These are phyloP conservation scores for Octopus bimaculoides DNA, from an alignment of 1,140 invertebrate species.

Conservation along the genomic window DNA sequence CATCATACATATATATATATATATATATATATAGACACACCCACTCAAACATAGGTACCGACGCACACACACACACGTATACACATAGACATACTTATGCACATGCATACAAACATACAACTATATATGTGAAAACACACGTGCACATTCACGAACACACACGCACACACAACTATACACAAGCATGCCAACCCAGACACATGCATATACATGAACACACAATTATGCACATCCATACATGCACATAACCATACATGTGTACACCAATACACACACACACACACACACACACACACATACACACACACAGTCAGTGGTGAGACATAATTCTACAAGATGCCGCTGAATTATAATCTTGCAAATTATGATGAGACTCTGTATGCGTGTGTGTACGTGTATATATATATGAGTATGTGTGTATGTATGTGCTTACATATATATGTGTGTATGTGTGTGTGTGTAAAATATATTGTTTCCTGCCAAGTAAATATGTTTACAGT, in stretches of 20 bases:
- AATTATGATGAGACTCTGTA: not conserved
- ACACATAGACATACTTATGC: not conserved
- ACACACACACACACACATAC: not conserved
- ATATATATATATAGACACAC: not conserved
- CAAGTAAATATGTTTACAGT: too few species aligned
- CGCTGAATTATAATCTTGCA: too few species aligned
- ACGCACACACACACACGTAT: not conserved
- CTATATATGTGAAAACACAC: not conserved
- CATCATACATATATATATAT: not conserved
- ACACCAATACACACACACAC: not conserved
- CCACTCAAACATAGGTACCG: not conserved
- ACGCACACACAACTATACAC: not conserved
- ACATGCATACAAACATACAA: not conserved
- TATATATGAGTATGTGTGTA: not conserved
- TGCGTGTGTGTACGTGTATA: not conserved
- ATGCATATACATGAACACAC: not conserved
- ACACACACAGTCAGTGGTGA: not conserved
- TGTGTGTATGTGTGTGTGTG: not conserved
- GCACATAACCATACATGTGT: not conserved
- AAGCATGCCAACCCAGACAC: too few species aligned
- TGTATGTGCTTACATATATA: not conserved
- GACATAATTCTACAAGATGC: too few species aligned
- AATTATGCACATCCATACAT: not conserved
- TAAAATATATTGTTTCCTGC: too few species aligned
- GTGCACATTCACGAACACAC: not conserved